These are phyloP conservation scores for Xestia c-nigrum DNA, from an alignment of 2,888 invertebrate genomes.

Conservation along the genomic window DNA sequence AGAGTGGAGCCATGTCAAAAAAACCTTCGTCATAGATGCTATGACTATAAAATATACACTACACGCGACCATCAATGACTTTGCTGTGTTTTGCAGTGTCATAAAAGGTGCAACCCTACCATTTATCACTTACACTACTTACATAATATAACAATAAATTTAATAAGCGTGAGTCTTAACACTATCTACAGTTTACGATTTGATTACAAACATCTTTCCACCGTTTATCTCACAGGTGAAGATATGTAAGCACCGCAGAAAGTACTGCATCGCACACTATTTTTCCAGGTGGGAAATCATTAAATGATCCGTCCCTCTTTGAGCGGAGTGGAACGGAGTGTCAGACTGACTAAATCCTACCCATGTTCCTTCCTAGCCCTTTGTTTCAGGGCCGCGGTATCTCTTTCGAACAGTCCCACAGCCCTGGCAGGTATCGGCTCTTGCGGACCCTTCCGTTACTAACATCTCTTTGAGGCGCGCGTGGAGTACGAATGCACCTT, in stretches of 20 bases:
- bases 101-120: not conserved
- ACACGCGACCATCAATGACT: not conserved
- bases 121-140: not conserved
- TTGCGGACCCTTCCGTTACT: too few relatives aligned
- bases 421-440: too few relatives aligned
- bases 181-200: not conserved
- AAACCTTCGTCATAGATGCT: not conserved
- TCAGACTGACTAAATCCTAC: too few relatives aligned
- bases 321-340: too few relatives aligned
- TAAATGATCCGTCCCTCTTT: too few relatives aligned
- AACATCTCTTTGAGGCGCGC: too few relatives aligned
- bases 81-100: not conserved
- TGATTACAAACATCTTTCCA: conserved; percentile 5
- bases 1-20: not conserved
- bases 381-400: too few relatives aligned
- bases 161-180: not conserved
- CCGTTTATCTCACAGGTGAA: not conserved
- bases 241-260: not conserved
- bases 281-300: too few relatives aligned
- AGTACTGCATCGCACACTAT: not conserved
- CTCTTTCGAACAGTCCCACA: too few relatives aligned
- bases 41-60: not conserved
- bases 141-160: not conserved
- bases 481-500: too few relatives aligned
- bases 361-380: too few relatives aligned